These are phyloP conservation scores for Leiothrix lutea DNA, from an alignment of 2,113 vertebrate species.

Conservation along the genomic window DNA sequence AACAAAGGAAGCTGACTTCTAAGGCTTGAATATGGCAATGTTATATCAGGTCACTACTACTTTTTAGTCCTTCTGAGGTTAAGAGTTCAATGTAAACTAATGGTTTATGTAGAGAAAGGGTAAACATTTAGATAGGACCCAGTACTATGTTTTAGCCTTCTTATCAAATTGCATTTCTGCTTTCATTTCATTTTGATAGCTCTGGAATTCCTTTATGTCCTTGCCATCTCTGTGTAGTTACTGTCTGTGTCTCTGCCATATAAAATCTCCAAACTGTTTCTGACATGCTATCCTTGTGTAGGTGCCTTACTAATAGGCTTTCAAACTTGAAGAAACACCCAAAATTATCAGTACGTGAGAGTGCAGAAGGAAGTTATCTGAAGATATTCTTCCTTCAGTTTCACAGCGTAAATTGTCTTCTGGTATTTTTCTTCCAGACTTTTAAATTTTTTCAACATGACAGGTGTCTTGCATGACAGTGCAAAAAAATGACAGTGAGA, in stretches of 20 bases:
- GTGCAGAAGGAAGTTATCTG: background rate
- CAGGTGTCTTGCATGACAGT: background rate
- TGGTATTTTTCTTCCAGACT: background rate
- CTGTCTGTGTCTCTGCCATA: background rate
- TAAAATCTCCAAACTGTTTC: background rate
- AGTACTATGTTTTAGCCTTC: background rate
- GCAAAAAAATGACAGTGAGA: background rate
- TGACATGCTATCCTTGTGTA: background rate
- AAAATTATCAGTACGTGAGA: background rate
- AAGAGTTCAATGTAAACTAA: slow-evolving; percentile 11
- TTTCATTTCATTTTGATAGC: background rate
- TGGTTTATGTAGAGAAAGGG: background rate
- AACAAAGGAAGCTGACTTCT: background rate
- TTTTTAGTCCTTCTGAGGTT: background rate
- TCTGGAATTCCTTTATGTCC: background rate
- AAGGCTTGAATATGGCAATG: background rate
- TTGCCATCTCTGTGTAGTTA: background rate
- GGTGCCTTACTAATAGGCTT: background rate
- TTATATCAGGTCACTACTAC: background rate
- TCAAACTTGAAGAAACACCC: background rate
- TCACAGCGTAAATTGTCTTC: background rate
- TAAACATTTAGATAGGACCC: slow-evolving; percentile 24
- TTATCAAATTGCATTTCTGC: slow-evolving; percentile 14
- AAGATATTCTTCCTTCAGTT: background rate
- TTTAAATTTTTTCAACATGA: background rate